A percentile compares a stretch with the other conserved stretches of the same genome.
Conservation (phyloP, 2,888 invertebrate species). For the Phyto melanocephala region DNA sequence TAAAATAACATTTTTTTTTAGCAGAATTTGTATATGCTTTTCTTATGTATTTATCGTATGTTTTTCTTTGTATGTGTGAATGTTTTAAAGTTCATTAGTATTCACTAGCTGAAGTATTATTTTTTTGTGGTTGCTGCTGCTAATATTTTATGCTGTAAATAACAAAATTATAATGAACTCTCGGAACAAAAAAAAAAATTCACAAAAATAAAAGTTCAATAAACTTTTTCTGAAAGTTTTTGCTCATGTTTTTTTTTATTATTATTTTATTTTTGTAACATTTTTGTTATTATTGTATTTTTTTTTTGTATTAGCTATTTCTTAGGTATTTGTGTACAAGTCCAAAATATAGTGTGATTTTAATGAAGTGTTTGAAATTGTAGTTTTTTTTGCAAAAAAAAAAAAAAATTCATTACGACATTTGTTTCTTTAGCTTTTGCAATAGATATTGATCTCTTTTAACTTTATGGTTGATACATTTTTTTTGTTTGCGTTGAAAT, state of each 20-base stretch:
- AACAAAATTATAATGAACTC: slow-evolving; percentile 62
- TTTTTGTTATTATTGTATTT: slow-evolving; percentile 3
- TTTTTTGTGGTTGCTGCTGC: slow-evolving; percentile 63
- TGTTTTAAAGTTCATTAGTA: slow-evolving; percentile 63
- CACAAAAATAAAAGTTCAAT: slow-evolving; percentile 71
- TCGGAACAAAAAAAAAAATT: slow-evolving; percentile 57
- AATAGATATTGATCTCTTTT: slow-evolving; percentile 14
- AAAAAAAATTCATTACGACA: slow-evolving; percentile 11
- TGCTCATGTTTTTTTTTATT: neutral
- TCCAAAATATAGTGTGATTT: slow-evolving; percentile 26
- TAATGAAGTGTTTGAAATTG: slow-evolving; percentile 25
- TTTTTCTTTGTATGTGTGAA: neutral
- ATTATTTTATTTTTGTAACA: neutral
- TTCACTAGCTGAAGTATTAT: slow-evolving; percentile 62
- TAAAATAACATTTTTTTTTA: no score
- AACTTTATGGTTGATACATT: neutral
- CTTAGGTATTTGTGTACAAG: neutral
- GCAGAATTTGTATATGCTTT: no score
- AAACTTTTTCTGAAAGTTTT: slow-evolving; percentile 68
- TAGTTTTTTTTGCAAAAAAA: neutral
- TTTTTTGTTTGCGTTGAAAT: no score
- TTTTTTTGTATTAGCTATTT: neutral
- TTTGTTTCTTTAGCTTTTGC: neutral
- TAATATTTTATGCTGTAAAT: slow-evolving; percentile 60
- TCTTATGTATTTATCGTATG: no score